Evolutionary conservation across 2,113 vertebrate species (phyloP).

Genomic region (Dolichotis patagonum): DNA sequence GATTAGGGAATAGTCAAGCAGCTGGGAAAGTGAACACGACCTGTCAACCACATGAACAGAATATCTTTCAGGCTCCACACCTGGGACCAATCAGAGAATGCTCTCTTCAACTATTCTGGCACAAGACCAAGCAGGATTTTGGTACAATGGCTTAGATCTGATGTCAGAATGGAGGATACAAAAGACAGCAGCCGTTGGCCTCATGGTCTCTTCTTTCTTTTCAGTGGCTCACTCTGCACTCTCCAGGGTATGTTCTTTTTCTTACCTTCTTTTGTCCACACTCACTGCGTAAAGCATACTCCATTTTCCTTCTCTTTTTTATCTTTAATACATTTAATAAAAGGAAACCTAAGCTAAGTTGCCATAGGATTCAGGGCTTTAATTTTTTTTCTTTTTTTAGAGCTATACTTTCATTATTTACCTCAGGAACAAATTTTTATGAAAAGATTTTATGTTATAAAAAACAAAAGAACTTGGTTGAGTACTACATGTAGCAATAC

Average conservation of each 20-base stretch:
- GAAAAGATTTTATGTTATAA: not conserved
- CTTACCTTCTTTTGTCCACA: not conserved
- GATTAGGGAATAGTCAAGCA: not conserved
- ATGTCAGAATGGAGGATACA: not conserved
- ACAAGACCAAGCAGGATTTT: not conserved
- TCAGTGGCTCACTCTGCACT: not conserved
- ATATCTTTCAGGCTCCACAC: not conserved
- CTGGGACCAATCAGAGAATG: not conserved
- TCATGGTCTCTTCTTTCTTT: not conserved
- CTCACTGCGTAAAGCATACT: not conserved
- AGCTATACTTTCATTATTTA: not conserved
- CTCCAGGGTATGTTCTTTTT: not conserved
- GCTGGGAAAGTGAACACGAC: not conserved
- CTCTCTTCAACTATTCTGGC: not conserved
- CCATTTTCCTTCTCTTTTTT: not conserved
- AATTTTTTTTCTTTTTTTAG: not conserved
- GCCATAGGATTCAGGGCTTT: not conserved
- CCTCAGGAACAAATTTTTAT: not conserved
- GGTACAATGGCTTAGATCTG: not conserved
- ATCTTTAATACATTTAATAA: not conserved
- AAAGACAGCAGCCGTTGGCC: not conserved
- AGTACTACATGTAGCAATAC: too few species aligned
- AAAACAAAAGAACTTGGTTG: not conserved
- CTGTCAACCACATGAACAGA: not conserved
- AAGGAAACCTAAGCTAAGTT: not conserved